Conservation (phyloP, 2,797 vertebrate species). For the Pachyuromys duprasi region DNA sequence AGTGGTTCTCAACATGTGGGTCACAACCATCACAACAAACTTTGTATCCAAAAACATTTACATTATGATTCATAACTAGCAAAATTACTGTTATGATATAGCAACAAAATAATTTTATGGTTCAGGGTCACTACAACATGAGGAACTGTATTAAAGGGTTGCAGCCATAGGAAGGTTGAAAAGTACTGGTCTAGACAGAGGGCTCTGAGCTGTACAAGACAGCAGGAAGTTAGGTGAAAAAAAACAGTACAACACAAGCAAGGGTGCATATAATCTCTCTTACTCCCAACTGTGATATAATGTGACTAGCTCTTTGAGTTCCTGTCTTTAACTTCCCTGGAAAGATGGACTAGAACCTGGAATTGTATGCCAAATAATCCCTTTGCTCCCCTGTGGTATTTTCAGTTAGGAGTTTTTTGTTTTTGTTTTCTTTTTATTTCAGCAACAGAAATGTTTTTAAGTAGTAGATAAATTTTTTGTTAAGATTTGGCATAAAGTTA, state of each 20-base stretch:
- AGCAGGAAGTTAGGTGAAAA: background rate
- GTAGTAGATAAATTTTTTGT: background rate
- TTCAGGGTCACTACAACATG: background rate
- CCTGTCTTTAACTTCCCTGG: background rate
- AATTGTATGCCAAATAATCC: background rate
- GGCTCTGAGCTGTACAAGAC: background rate
- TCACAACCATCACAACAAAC: background rate
- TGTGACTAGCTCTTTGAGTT: background rate
- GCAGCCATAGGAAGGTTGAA: background rate
- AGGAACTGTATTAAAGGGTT: background rate
- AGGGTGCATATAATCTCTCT: no score
- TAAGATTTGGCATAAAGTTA: constrained; percentile 38
- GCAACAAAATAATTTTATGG: background rate
- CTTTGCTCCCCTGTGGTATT: background rate
- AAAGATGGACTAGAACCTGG: background rate
- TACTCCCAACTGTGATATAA: background rate
- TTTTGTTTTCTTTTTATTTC: background rate
- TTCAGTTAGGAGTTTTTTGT: background rate
- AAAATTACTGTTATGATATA: background rate
- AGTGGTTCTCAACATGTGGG: background rate
- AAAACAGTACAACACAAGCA: no score
- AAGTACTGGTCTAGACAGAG: background rate
- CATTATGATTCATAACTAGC: background rate
- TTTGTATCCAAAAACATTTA: background rate
- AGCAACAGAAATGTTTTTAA: background rate